Evolutionary conservation across 2,888 invertebrate genomes (phyloP).

Genomic region (Fabriciana adippe): DNA sequence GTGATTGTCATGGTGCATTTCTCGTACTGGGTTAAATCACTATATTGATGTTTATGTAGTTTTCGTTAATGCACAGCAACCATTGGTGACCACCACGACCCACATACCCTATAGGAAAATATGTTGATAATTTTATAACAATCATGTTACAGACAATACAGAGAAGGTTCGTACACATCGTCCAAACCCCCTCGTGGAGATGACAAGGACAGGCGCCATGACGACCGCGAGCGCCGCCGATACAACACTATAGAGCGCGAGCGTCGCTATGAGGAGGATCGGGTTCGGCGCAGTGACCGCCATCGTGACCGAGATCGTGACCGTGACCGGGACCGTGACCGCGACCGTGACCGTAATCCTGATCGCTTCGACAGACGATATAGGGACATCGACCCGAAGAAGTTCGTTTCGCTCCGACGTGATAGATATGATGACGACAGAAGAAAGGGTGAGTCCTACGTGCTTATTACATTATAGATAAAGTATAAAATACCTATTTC

Average conservation of each 20-base stretch:
- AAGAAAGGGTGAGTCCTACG: slow-evolving; percentile 53
- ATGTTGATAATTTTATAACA: too few relatives aligned
- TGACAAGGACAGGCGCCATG: slow-evolving; percentile 62
- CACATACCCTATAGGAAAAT: too few relatives aligned
- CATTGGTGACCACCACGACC: too few relatives aligned
- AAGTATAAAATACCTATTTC: too few relatives aligned
- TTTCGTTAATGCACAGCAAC: too few relatives aligned
- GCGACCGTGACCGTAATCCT: slow-evolving; percentile 36
- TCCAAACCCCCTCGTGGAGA: slow-evolving; percentile 72
- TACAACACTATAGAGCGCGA: slow-evolving; percentile 48
- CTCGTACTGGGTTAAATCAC: too few relatives aligned
- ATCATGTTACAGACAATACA: slow-evolving; percentile 62
- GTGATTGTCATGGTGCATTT: too few relatives aligned
- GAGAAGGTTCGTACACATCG: slow-evolving; percentile 77
- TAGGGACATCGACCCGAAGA: slow-evolving; percentile 65
- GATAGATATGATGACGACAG: slow-evolving; percentile 62
- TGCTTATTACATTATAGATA: too few relatives aligned
- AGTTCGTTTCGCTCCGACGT: slow-evolving; percentile 58
- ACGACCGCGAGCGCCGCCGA: slow-evolving; percentile 55
- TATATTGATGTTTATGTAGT: too few relatives aligned
- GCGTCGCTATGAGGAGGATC: slow-evolving; percentile 42
- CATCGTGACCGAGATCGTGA: slow-evolving; percentile 55
- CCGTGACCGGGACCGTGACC: slow-evolving; percentile 62
- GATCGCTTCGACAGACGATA: slow-evolving; percentile 49
- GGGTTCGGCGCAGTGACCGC: slow-evolving; percentile 44